Conservation (phyloP, 2,113 vertebrate genomes). For the Nyctereutes procyonoides region DNA sequence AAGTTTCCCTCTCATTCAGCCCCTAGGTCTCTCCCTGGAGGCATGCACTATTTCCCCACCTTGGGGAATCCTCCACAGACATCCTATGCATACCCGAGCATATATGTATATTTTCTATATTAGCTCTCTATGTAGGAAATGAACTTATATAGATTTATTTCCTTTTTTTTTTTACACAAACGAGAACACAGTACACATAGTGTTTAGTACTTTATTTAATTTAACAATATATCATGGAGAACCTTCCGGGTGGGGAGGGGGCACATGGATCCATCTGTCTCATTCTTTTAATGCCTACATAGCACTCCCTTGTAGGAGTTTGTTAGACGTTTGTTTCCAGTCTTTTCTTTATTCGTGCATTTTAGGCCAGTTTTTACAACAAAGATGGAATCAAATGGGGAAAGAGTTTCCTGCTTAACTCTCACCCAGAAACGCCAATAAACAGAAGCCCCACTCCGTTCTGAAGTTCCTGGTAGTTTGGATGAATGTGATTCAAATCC, state of each 20-base stretch:
- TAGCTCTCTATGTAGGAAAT: neutral
- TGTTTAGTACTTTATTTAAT: neutral
- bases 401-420: neutral
- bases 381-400: neutral
- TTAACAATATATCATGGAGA: neutral
- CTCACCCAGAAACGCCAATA: neutral
- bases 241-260: neutral
- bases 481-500: neutral
- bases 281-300: neutral
- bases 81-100: neutral
- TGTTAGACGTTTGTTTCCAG: neutral
- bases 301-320: neutral
- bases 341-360: neutral
- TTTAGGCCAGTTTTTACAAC: constrained; percentile 40
- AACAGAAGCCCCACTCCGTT: neutral
- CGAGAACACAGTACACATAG: neutral
- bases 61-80: neutral
- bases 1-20: neutral
- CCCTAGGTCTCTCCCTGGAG: neutral
- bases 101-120: neutral
- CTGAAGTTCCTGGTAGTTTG: neutral
- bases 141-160: neutral
- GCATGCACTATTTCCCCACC: neutral
- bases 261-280: neutral
- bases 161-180: neutral